Percentiles rank a stretch among this genome's conserved stretches.
These are phyloP conservation scores for Drosophila borborema DNA, from an alignment of 2,888 invertebrate species.

Conservation along the genomic window DNA sequence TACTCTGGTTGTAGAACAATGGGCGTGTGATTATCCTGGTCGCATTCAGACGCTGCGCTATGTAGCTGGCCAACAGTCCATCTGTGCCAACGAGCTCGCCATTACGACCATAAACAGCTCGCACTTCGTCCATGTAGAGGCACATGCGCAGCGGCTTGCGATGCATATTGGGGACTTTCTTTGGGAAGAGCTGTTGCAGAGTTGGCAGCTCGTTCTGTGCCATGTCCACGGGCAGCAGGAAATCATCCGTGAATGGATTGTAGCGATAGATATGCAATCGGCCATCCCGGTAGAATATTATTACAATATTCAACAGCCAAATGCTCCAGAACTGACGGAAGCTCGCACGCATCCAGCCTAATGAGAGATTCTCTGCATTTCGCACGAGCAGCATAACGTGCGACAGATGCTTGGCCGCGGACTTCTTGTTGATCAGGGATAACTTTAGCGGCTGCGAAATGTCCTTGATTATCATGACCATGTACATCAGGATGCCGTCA, in stretches of 20 bases:
- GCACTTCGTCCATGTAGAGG: constrained; percentile 84
- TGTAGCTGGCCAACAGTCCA: constrained; percentile 84
- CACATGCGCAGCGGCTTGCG: constrained; percentile 79
- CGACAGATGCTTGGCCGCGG: constrained; percentile 81
- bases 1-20: constrained; percentile 53
- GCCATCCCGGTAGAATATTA: constrained; percentile 74
- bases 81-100: constrained; percentile 84
- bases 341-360: constrained; percentile 84
- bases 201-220: constrained; percentile 27
- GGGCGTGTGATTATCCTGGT: constrained; percentile 83
- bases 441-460: constrained; percentile 76
- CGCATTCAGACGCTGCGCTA: constrained; percentile 85
- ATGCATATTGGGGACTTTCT: constrained; percentile 80
- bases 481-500: constrained; percentile 81
- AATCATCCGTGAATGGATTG: constrained; percentile 86
- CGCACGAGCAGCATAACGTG: constrained; percentile 80
- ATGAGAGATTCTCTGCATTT: constrained; percentile 58
- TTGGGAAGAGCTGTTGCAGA: constrained; percentile 77
- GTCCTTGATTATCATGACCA: constrained; percentile 79
- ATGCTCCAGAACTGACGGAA: constrained; percentile 86
- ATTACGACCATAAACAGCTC: constrained; percentile 75
- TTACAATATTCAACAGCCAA: constrained; percentile 86
- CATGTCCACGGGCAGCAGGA: constrained; percentile 80
- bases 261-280: constrained; percentile 86
- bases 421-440: constrained; percentile 78